Base-by-base conservation (phyloP, 2,113 vertebrate species). In the Rhinogobius similis region DNA sequence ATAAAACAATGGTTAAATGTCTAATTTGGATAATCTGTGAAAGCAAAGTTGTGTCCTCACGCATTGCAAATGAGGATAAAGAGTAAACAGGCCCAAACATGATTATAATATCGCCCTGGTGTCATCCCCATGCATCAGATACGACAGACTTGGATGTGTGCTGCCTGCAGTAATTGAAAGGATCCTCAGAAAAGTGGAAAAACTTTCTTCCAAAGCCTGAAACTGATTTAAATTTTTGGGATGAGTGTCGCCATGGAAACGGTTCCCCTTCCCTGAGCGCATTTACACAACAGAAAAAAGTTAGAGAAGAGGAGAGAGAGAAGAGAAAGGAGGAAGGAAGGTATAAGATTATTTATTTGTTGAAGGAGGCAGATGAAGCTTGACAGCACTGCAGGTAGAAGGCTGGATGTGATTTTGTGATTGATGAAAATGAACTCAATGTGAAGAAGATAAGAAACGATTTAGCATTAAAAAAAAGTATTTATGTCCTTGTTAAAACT, bases 281-380 rank as follows among this genome's bases (percentile, higher is more conserved):
- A 7, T 56, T 38, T 20, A 32, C 24, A 50, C 21, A 38, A 56
- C 1, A 26, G 36, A 58, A 20, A 0, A 53, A 29, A 61, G 18
- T 59, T 1, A 10, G 4, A 20, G 46, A 58, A 16, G 12, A 10
- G 3, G 41, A 41, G 39, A 41, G 21, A 43, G 12, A 41, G n/a
- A 62, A 24, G 11, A 12, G 0, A 24, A 67, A 62, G n/a, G 9
- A 39, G 26, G 68, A 66, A 61, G 18, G 72, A 78, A 81, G 77
- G 81, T 77, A 72, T 62, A 23, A 32, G 70, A 67, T 44, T 58
- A 53, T 43, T 36, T 41, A 62, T 50, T 27, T 61, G 70, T 26
- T 13, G 5, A 66, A 78, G 67, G 46, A 70, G 83, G 75, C 78
- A n/a, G 77, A 86, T 78, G 69, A 86, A 79, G 66, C 80, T 80